Percentiles rank a stretch among this genome's conserved stretches.
Evolutionary conservation across 2,888 invertebrate genomes (phyloP).

Genomic region (Chloroclystis v-ata): DNA sequence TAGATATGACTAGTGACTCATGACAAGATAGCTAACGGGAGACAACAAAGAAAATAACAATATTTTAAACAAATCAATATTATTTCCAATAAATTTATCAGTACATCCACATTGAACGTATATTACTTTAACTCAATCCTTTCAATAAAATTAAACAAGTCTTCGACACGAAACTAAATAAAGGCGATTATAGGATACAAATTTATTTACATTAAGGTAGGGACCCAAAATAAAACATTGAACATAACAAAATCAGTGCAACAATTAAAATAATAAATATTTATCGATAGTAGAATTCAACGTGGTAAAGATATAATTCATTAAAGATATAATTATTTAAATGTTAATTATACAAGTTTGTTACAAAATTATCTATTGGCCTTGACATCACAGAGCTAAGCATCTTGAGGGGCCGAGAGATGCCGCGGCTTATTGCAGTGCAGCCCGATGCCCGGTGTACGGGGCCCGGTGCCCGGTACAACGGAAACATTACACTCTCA

Average conservation of each 20-base stretch:
- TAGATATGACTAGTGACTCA: conserved; percentile 25
- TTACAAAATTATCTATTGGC: conserved; percentile 76
- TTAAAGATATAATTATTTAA: conserved; percentile 53
- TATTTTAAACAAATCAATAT: conserved; percentile 76
- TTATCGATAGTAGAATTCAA: conserved; percentile 70
- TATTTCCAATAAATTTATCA: conserved; percentile 77
- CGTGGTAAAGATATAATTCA: conserved; percentile 70
- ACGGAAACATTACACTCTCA: conserved; percentile 23
- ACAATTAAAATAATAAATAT: conserved; percentile 76
- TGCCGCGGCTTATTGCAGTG: conserved; percentile 18
- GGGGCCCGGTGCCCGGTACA: conserved; percentile 9
- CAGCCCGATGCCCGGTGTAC: conserved; percentile 11
- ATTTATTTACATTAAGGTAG: conserved; percentile 70
- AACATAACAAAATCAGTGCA: conserved; percentile 76
- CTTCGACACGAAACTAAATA: conserved; percentile 69
- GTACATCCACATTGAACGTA: conserved; percentile 75
- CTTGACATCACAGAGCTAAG: conserved; percentile 75
- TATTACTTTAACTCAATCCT: conserved; percentile 57
- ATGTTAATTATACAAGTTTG: conserved; percentile 70
- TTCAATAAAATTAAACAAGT: conserved; percentile 58
- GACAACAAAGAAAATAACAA: conserved; percentile 39
- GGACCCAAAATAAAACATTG: conserved; percentile 73
- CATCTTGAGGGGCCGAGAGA: conserved; percentile 49
- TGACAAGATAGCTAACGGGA: conserved; percentile 8
- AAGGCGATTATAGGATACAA: conserved; percentile 60